Evolutionary conservation across 2,888 invertebrate species (phyloP), one percentile per base, ranked within the genome.

Genomic region (Hydraecia micacea): DNA sequence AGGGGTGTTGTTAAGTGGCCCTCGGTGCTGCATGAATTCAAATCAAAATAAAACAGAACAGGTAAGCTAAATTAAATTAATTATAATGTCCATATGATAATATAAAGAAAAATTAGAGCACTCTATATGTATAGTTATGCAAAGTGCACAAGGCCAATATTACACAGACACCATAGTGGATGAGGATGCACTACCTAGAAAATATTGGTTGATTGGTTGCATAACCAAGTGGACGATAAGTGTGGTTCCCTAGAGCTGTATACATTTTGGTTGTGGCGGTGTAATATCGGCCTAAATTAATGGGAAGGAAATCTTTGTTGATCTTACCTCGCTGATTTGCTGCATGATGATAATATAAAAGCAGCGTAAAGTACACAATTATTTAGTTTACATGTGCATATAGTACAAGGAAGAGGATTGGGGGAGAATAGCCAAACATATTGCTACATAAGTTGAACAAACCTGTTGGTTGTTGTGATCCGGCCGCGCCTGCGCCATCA

Each of bases 381-480:
- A 90, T 90, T 87, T 90, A 89, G 87, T 91, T 92, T 91, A 92
- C 87, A 94, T 87, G 92, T 93, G 92, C 89, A 84, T 72, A 87
- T 75, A 85, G 66, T 87, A 85, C 81, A 86, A 81, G 72, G 65
- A 87, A 86, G 84, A 85, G 36, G 39, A 68, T 83, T 80, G 66
- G 67, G 63, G 69, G 32, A 55, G 62, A 46, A 36, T 66, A 75
- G 77, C 77, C 71, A 69, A 73, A 73, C 21, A 55, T 65, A n/a
- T 66, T 52, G 46, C 2, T 52, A 65, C 1, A 2, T 60, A 6
- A 28, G 25, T 75, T 60, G 25, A 28, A 89, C 91, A 80, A 89
- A 96, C 97, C 96, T 97, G 96, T 90, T 97, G 97, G 88, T 96
- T 96, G 62, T 93, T 89, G 85, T 96, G 96, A 52, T 97, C 96